Evolutionary conservation across 35 echinoderm and acorn worm genomes (phyloP), one percentile per base, ranked within the genome.

Genomic region (Apostichopus japonicus): DNA sequence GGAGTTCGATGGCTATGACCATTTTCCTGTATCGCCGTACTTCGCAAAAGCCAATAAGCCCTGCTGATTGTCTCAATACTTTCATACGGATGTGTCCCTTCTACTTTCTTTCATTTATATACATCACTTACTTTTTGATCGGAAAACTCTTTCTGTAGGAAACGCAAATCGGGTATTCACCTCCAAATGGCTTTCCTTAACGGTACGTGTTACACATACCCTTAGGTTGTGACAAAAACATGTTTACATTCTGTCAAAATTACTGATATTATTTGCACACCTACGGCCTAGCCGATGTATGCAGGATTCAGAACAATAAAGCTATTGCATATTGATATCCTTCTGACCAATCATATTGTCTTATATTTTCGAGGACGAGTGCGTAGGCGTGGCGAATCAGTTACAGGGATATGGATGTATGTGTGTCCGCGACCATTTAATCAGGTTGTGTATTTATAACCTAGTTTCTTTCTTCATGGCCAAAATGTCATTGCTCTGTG

Each of bases 381-480:
- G 86, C 55, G 51, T 77, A 33, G 90, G 90, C 90, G 90, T 77
- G 72, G 71, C 72, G 77, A 56, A 91, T 58, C 27, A 59, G 75
- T 78, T 89, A 89, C 71, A 75, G 71, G 71, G 71, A 75, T 75
- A 75, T 75, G 71, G 71, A 75, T 75, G 86, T 65, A 51, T 89
- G 86, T 63, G 86, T 84, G 81, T 58, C 56, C 86, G 63, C 86
- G 62, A 89, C 86, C 72, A 53, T 72, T 91, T 91, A 91, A 91
- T 91, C 90, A 91, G 90, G 90, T 91, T 91, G 90, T 91, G 90
- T 91, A 91, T 91, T 91, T 79, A 79, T 91, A 91, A 91, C 90
- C 90, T 91, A 91, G 90, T 91, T 91, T 91, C 76, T 77, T 78
- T 51, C 76, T 91, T 91, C 90, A 91, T 91, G 90, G 90, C 90